Evolutionary conservation across 1,140 invertebrate species (phyloP).

Genomic region (Bombus pyrosoma): DNA sequence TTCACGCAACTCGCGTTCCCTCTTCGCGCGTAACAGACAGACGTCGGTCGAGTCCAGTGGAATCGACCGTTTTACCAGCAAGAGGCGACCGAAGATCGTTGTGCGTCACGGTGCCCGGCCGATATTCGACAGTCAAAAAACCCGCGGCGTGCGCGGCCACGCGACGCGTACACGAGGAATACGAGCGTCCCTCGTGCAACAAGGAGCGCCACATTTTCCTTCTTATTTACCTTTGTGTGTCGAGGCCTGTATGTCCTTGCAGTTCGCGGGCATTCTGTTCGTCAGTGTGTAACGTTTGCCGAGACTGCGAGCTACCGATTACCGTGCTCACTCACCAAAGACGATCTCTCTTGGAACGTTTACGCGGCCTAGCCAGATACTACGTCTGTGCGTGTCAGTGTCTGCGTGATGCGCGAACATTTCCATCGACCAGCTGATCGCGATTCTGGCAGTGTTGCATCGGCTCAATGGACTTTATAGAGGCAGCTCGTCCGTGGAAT

Average conservation of each 20-base stretch:
- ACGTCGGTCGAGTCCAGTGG: neutral
- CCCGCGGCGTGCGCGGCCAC: conserved; percentile 33
- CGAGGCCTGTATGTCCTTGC: neutral
- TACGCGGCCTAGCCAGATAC: neutral
- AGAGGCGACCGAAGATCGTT: neutral
- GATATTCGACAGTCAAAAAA: neutral
- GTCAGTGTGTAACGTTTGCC: neutral
- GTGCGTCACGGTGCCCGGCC: neutral
- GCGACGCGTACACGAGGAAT: conserved; percentile 33
- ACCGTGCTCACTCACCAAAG: neutral
- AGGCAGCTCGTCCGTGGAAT: neutral
- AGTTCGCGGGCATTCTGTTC: too few species aligned
- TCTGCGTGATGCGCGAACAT: conserved; percentile 21
- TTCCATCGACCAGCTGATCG: conserved; percentile 61
- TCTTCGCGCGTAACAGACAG: too few species aligned
- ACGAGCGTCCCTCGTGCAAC: neutral
- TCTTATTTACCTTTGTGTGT: conserved; percentile 1
- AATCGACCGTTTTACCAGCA: neutral
- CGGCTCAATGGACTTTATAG: conserved; percentile 54
- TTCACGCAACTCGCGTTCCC: neutral
- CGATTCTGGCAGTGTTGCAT: conserved; percentile 47
- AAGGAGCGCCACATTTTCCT: neutral
- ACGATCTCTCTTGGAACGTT: neutral
- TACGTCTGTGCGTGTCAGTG: neutral
- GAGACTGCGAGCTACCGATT: neutral